Evolutionary conservation across 2,888 invertebrate genomes (phyloP), one percentile per base, ranked within the genome.

Genomic region (Phlogophora meticulosa): DNA sequence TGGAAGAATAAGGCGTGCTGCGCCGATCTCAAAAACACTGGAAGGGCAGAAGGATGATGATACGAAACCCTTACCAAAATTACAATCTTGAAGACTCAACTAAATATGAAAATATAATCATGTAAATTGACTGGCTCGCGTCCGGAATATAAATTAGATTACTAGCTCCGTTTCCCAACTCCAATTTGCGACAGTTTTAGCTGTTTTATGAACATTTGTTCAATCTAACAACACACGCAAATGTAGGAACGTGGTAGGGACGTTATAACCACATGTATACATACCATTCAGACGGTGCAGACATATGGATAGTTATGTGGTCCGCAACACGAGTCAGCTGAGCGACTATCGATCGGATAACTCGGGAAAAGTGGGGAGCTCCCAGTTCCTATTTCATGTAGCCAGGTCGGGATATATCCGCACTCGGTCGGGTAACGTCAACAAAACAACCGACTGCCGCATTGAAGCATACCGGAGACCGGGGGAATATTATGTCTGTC

Each of bases 281-380:
- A 22, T 11, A 45, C 28, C 28, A 28, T 5, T 2, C 28, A 3
- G 1, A n/a, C 42, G 43, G 7, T 38, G 40, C 51, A 62, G 48
- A 53, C 57, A 55, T 24, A 56, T 51, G 36, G 43, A 10, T 76
- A 56, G 36, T 11, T 63, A 63, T 60, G 43, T 64, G 59, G 74
- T 67, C 72, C 68, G 72, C 70, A 72, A 65, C 45, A 75, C 60
- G 58, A 74, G 84, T 88, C 90, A 90, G 90, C 88, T 89, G 86
- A 72, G 76, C 66, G 59, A 28, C 32, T 85, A 91, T 91, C 88
- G 91, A 91, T 90, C 87, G 67, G 63, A 49, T 62, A 57, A 87
- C 66, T 64, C 86, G 80, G 70, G 72, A 34, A 72, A 81, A 53
- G 42, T 58, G 7, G 70, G 32, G n/a, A 78, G 62, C 22, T 42